phyloP scores from a whole-genome alignment of 1,140 invertebrate genomes.

The Hyles euphorbiae region DNA sequence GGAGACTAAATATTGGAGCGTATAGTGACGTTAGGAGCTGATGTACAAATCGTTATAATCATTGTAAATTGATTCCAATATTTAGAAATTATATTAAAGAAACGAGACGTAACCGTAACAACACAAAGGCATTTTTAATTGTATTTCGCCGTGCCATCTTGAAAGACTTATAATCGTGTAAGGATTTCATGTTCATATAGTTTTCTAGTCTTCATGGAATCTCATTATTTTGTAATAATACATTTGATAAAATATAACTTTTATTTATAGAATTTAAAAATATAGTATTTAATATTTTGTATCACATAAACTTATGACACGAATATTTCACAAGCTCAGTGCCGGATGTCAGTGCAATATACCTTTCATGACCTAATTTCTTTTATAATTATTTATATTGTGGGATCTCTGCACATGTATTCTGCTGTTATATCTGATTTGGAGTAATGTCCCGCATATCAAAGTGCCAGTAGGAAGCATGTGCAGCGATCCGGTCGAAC shows the following conservation, averaged over 20 bases:
- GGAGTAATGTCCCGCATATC: background rate
- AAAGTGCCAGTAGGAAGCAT: background rate
- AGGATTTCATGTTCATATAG: slow-evolving; percentile 73
- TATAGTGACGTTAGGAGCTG: slow-evolving; percentile 56
- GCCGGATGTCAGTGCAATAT: slow-evolving; percentile 28
- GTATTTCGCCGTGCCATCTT: slow-evolving; percentile 66
- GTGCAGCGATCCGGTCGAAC: slow-evolving; percentile 19
- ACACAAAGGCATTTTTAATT: slow-evolving; percentile 64
- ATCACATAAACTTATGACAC: slow-evolving; percentile 24
- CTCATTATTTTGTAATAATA: slow-evolving; percentile 66
- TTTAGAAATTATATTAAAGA: slow-evolving; percentile 54
- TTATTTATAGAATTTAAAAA: slow-evolving; percentile 32
- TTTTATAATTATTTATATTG: slow-evolving; percentile 15
- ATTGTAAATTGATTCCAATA: slow-evolving; percentile 69
- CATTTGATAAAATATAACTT: slow-evolving; percentile 43
- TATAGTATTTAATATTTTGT: slow-evolving; percentile 34
- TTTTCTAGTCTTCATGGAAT: slow-evolving; percentile 72
- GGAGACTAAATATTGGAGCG: slow-evolving; percentile 61
- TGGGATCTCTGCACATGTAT: slow-evolving; percentile 11
- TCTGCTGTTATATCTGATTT: background rate
- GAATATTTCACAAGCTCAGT: slow-evolving; percentile 26
- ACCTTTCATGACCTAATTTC: slow-evolving; percentile 14
- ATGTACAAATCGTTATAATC: slow-evolving; percentile 69
- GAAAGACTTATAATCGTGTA: slow-evolving; percentile 70
- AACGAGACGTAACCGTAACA: slow-evolving; percentile 42